A percentile compares a stretch with the other conserved stretches of the same genome.
Conservation (phyloP, 2,113 vertebrate species). For the Mungos mungo region DNA sequence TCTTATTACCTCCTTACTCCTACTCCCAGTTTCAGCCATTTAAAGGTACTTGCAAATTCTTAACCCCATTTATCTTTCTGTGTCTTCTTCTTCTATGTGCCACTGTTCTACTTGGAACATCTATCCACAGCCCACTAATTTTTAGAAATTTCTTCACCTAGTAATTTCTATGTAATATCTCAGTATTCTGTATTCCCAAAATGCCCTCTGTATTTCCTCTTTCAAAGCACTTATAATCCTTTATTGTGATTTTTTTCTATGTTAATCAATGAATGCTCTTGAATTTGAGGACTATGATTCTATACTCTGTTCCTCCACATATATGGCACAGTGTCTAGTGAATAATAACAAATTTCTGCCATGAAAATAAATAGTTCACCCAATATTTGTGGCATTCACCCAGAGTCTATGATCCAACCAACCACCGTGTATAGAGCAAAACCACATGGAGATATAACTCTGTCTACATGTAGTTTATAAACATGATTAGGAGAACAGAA, state of each 20-base stretch:
- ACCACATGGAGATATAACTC: not conserved
- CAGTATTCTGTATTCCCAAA: not conserved
- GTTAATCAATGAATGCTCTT: not conserved
- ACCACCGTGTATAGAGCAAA: not conserved
- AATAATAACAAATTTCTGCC: not conserved
- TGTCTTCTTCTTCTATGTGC: not conserved
- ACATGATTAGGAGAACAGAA: not conserved
- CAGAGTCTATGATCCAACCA: not conserved
- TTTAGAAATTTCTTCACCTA: not conserved
- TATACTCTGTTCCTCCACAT: not conserved
- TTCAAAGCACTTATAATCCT: not conserved
- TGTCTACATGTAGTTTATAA: not conserved
- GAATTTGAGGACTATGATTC: not conserved
- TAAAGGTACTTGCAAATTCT: not conserved
- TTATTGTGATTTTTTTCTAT: not conserved
- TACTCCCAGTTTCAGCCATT: not conserved
- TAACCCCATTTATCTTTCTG: not conserved
- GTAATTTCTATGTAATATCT: not conserved
- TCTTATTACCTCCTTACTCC: not conserved
- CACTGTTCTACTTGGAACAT: not conserved
- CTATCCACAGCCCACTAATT: not conserved
- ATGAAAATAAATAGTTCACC: not conserved
- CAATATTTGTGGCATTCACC: not conserved
- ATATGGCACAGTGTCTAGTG: not conserved
- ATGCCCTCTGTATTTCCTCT: not conserved